Evolutionary conservation across 2,113 vertebrate genomes (phyloP), one percentile per base, ranked within the genome.

Genomic region (Rostratula benghalensis): DNA sequence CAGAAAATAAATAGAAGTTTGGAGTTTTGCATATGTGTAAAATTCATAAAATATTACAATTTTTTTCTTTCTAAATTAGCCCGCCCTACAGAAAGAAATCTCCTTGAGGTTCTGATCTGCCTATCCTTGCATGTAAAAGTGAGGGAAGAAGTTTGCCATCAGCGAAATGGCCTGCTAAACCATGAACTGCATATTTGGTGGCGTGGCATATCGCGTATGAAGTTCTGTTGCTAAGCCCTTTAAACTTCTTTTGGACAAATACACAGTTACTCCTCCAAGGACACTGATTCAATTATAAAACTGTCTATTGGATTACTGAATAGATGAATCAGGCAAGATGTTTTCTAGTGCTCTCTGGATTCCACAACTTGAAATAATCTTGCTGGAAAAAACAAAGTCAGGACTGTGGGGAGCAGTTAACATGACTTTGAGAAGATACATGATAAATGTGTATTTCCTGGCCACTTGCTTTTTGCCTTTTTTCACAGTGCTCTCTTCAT

Each of bases 351-450:
- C 15, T 85, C 45, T 90, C 53, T 90, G 61, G 27, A 96, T 94
- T 82, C 87, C 81, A 93, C 41, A 82, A 53, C 41, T 85, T 91
- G 77, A 95, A 95, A 76, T 73, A 86, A 73, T 91, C 27, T 87
- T 79, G 17, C 45, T 95, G 84, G 43, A 71, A 70, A 85, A 85
- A 79, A 77, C 23, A 63, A 83, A 91, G 28, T 60, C 11, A 1
- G n/a, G 69, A 73, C 77, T 89, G 43, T 54, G 20, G 77, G 69
- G 64, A 87, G 45, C n/a, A 89, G 48, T 85, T 89, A 94, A 57
- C 9, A 9, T 56, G 31, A 54, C n/a, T 73, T 65, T 91, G 50
- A 57, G 86, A 84, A 79, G 48, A 61, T 28, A n/a, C 8, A n/a
- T 35, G 33, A 59, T 54, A 64, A 31, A 43, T 82, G 22, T 57